Evolutionary conservation across 2,888 invertebrate genomes (phyloP).

Genomic region (Dryocosmus kuriphilus): DNA sequence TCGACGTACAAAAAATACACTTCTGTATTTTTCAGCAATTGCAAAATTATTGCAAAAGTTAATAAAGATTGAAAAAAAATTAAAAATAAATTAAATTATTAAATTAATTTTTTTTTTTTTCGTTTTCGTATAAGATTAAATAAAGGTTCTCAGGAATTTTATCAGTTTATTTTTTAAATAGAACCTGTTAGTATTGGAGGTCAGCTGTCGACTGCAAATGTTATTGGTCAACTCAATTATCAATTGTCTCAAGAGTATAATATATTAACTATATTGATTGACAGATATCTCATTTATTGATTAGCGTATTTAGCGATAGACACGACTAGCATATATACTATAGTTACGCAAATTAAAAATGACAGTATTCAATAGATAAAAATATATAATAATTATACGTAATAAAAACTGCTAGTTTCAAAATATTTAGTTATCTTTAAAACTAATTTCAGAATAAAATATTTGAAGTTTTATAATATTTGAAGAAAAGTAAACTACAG

Average conservation of each 20-base stretch:
- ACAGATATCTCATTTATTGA: slow-evolving; percentile 20
- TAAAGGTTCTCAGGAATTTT: too few species aligned
- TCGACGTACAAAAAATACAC: neutral
- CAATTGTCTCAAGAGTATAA: neutral
- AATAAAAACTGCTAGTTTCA: too few species aligned
- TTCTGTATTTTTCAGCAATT: neutral
- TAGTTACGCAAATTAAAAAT: too few species aligned
- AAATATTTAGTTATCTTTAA: neutral
- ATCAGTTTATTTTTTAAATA: neutral
- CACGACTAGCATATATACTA: neutral
- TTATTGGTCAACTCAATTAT: slow-evolving; percentile 26
- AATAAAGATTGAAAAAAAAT: neutral
- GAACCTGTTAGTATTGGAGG: neutral
- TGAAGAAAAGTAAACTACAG: neutral
- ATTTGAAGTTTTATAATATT: neutral
- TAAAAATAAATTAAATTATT: too few species aligned
- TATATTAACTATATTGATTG: slow-evolving; percentile 12
- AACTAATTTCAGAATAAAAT: neutral
- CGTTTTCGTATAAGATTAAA: too few species aligned
- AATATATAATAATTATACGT: too few species aligned
- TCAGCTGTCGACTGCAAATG: neutral
- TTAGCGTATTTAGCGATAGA: neutral
- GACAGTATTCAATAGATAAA: neutral
- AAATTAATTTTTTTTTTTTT: too few species aligned
- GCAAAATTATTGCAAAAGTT: neutral